Conservation (phyloP, 2,888 invertebrate species). For the Rutpela maculata region DNA sequence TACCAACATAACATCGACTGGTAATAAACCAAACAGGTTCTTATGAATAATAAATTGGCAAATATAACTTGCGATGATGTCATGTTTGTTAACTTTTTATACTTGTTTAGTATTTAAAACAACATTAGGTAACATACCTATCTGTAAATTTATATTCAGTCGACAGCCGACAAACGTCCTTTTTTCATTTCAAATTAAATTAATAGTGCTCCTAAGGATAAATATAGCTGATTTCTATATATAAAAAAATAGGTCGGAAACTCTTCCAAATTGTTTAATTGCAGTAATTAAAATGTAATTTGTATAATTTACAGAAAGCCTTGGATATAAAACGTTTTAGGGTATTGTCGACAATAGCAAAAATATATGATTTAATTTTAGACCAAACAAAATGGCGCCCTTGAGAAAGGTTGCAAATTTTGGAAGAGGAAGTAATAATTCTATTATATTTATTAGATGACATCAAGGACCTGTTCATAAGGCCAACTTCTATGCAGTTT, state of each 20-base stretch:
- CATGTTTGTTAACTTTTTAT: slow-evolving; percentile 48
- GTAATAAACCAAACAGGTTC: slow-evolving; percentile 48
- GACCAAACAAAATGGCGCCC: not conserved
- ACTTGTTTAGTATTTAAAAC: slow-evolving; percentile 20
- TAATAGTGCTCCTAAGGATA: not conserved
- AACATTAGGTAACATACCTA: slow-evolving; percentile 24
- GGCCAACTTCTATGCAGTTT: not conserved
- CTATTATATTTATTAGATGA: not conserved
- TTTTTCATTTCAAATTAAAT: slow-evolving; percentile 8
- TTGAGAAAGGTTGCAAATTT: not conserved
- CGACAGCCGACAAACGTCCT: slow-evolving; percentile 24
- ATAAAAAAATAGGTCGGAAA: not conserved
- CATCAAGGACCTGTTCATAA: not conserved
- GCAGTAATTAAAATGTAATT: not conserved
- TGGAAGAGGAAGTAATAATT: not conserved
- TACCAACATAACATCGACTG: not conserved
- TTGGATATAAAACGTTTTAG: not conserved
- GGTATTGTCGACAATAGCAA: not conserved
- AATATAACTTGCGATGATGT: slow-evolving; percentile 53
- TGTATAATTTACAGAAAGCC: not conserved
- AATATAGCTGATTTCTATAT: not conserved
- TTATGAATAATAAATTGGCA: slow-evolving; percentile 53
- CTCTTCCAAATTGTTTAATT: not conserved
- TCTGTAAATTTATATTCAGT: slow-evolving; percentile 24
- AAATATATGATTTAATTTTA: not conserved